Percentiles rank a stretch among this genome's conserved stretches.
phyloP scores from a whole-genome alignment of 2,888 invertebrate genomes.

The Andrena praecox region DNA sequence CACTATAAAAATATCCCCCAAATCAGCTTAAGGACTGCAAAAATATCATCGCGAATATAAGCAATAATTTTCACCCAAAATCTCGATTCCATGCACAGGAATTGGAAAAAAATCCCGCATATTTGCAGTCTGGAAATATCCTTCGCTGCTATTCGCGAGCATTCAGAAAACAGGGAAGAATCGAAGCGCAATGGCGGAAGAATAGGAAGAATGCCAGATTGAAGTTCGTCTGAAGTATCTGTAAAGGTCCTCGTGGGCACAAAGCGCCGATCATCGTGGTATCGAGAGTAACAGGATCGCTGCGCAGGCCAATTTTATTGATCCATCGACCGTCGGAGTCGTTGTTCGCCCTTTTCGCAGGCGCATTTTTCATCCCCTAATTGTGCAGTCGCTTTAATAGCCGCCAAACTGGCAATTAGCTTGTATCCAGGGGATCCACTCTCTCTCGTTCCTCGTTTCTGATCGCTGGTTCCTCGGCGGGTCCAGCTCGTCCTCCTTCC shows the following conservation, averaged over 20 bases:
- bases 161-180: not conserved
- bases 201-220: slow-evolving; percentile 19
- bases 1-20: no score
- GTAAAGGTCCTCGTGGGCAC: slow-evolving; percentile 20
- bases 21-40: no score
- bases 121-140: slow-evolving; percentile 1
- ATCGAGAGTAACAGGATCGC: slow-evolving; percentile 63
- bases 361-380: slow-evolving; percentile 42
- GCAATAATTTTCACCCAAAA: no score
- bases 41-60: not conserved
- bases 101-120: not conserved
- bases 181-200: not conserved
- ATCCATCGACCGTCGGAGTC: slow-evolving; percentile 59
- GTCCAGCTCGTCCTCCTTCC: slow-evolving; percentile 7
- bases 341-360: slow-evolving; percentile 16
- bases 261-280: slow-evolving; percentile 57
- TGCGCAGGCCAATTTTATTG: slow-evolving; percentile 67
- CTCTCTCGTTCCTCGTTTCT: slow-evolving; percentile 5
- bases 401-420: slow-evolving; percentile 62
- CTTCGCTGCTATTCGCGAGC: not conserved
- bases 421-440: slow-evolving; percentile 26
- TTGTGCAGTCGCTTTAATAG: slow-evolving; percentile 59
- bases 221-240: slow-evolving; percentile 10
- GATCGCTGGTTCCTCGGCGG: not conserved
- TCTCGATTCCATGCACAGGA: not conserved